Base-by-base conservation (phyloP, 2,113 vertebrate species). In the Chlorocebus sabaeus region DNA sequence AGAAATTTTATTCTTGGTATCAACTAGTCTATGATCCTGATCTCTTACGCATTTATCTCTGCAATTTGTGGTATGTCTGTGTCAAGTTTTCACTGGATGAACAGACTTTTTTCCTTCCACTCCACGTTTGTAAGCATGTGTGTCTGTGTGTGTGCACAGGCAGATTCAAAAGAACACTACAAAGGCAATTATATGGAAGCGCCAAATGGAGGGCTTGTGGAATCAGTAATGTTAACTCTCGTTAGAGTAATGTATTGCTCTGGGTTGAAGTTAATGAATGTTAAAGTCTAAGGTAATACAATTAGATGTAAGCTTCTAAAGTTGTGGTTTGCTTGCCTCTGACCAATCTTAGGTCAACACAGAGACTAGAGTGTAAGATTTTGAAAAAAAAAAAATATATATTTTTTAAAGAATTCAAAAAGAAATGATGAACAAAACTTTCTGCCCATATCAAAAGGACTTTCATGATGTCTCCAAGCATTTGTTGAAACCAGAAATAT, bases 381-480 rank as follows among this genome's bases (percentile, higher is more conserved):
- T 92, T n/a, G 23, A 18, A 72, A 43, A 43, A 2, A 23, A 72
- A 43, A 43, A 2, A 38, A 81, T 43, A 22, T 35, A 9, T 92
- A 8, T 93, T 64, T 94, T 94, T 93, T 59, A 43, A 83, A 84
- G 89, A 92, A 76, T 94, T 89, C 89, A 68, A 96, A 96, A 92
- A 95, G 73, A 84, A 97, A 85, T 43, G 50, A 45, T 72, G 93
- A 94, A 82, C 68, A 96, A 89, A 97, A 97, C 90, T 96, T 97
- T 96, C 72, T 93, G 32, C 72, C 85, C 83, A 30, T 86, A 86
- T 96, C 94, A 96, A 97, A 97, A 86, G 84, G 86, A 76, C 94
- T 98, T 96, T 97, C 73, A 96, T 95, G 88, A 91, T 96, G 55
- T 87, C 93, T 96, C 67, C 61, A 75, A 95, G 88, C 90, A 97